Evolutionary conservation across 2,888 invertebrate species (phyloP).

Genomic region (Drosophila ustulata): DNA sequence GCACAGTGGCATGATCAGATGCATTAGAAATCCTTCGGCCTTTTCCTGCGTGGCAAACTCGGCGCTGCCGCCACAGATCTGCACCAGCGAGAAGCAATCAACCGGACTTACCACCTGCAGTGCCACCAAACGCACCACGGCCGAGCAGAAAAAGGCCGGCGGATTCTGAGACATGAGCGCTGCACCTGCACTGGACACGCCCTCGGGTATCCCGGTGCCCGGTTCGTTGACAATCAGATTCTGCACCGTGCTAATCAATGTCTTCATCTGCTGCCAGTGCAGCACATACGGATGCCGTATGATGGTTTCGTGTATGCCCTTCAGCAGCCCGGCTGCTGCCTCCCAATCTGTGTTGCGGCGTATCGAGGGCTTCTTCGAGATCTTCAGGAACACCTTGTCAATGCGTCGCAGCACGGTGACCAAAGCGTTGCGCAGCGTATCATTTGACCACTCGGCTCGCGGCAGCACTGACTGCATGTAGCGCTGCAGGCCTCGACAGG

Average conservation of each 20-base stretch:
- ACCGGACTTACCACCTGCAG: conserved; percentile 97
- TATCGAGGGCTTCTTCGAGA: conserved; percentile 97
- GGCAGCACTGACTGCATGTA: conserved; percentile 97
- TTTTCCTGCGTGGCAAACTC: conserved; percentile 96
- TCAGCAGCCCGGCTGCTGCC: conserved; percentile 96
- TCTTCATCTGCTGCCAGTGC: conserved; percentile 97
- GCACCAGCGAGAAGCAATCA: conserved; percentile 96
- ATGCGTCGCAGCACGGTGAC: conserved; percentile 95
- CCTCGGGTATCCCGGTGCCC: conserved; percentile 86
- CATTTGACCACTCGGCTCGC: conserved; percentile 93
- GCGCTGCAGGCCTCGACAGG: conserved; percentile 94
- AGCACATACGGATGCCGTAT: conserved; percentile 97
- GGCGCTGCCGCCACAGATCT: conserved; percentile 96
- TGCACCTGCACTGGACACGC: conserved; percentile 93
- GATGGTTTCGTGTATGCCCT: conserved; percentile 97
- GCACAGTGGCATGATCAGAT: conserved; percentile 97
- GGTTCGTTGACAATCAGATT: conserved; percentile 86
- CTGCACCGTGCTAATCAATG: conserved; percentile 93
- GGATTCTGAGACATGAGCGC: conserved; percentile 96
- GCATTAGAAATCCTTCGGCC: conserved; percentile 97
- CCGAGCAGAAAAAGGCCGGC: conserved; percentile 97
- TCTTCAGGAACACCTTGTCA: conserved; percentile 98
- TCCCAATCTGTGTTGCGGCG: conserved; percentile 98
- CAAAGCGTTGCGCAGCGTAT: conserved; percentile 92
- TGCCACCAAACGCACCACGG: conserved; percentile 97